Evolutionary conservation across 2,797 vertebrate genomes (phyloP).

Genomic region (Anableps anableps): DNA sequence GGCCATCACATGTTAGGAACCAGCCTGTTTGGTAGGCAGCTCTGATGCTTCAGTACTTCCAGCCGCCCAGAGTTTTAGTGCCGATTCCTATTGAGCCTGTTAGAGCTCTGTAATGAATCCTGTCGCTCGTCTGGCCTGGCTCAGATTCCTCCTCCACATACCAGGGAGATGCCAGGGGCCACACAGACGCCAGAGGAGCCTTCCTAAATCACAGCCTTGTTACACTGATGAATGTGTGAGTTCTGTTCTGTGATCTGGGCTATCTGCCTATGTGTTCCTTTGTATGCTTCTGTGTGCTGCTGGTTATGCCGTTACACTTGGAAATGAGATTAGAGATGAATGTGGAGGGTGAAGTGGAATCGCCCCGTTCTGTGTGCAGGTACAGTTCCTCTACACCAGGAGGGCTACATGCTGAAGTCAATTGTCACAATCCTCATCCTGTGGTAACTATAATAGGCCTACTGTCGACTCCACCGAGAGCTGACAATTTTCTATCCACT

Average conservation of each 20-base stretch:
- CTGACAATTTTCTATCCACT: conserved; percentile 76
- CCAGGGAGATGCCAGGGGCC: conserved; percentile 81
- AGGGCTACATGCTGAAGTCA: conserved; percentile 65
- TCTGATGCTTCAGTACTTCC: conserved; percentile 47
- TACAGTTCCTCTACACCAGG: conserved; percentile 46
- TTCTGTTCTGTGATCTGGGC: conserved; percentile 76
- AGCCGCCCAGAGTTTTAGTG: conserved; percentile 62
- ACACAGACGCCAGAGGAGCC: conserved; percentile 82
- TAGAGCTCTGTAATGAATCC: conserved; percentile 79
- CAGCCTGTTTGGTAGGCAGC: conserved; percentile 43
- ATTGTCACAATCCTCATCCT: conserved; percentile 67
- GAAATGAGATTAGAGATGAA: conserved; percentile 60
- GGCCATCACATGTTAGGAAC: conserved; percentile 46
- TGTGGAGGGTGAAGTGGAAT: conserved; percentile 52
- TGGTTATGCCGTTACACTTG: conserved; percentile 47
- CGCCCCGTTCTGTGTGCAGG: conserved; percentile 56
- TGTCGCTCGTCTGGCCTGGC: conserved; percentile 77
- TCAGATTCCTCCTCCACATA: conserved; percentile 82
- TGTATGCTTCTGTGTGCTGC: conserved; percentile 45
- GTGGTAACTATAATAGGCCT: conserved; percentile 74
- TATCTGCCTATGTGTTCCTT: conserved; percentile 71
- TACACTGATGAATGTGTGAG: conserved; percentile 82
- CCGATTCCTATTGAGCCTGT: conserved; percentile 71
- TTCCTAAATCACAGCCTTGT: conserved; percentile 84
- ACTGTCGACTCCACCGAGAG: conserved; percentile 72